Conservation (phyloP, 2,797 vertebrate genomes). For the Spondyliosoma cantharus region DNA sequence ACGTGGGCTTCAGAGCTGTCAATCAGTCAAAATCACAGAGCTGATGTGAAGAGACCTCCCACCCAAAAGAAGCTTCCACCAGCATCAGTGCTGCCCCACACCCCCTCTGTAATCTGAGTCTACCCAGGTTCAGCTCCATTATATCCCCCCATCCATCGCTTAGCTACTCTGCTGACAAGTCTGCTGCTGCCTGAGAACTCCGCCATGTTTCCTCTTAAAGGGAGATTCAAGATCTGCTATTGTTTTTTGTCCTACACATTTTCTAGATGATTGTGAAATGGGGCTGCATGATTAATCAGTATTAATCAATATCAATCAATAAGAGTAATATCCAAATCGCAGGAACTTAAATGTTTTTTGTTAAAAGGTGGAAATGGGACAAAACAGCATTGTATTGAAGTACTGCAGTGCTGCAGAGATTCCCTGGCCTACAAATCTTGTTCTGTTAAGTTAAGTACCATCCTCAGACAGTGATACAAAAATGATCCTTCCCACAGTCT, state of each 20-base stretch:
- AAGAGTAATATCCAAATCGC: no score
- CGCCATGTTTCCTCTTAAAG: constrained; percentile 13
- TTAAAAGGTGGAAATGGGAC: no score
- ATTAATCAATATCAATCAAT: no score
- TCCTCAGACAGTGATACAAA: no score
- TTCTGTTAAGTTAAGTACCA: no score
- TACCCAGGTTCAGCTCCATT: constrained; percentile 29
- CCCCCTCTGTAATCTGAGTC: constrained; percentile 43
- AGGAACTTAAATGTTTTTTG: no score
- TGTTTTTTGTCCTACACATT: constrained; percentile 14
- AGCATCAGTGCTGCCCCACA: constrained; percentile 33
- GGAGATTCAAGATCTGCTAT: neutral
- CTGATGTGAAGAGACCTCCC: constrained; percentile 75
- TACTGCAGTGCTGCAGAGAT: no score
- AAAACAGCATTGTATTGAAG: no score
- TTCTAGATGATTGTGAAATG: neutral
- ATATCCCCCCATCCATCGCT: constrained; percentile 31
- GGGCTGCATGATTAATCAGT: no score
- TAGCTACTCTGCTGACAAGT: constrained; percentile 30
- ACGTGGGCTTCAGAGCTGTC: constrained; percentile 71
- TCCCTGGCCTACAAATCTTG: no score
- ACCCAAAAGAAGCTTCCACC: constrained; percentile 48
- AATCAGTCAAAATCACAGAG: constrained; percentile 73
- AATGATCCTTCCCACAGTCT: no score
- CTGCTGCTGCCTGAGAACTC: constrained; percentile 17